These are phyloP conservation scores for Caenorhabditis sinica DNA, from an alignment of 2,888 invertebrate species.

Conservation along the genomic window DNA sequence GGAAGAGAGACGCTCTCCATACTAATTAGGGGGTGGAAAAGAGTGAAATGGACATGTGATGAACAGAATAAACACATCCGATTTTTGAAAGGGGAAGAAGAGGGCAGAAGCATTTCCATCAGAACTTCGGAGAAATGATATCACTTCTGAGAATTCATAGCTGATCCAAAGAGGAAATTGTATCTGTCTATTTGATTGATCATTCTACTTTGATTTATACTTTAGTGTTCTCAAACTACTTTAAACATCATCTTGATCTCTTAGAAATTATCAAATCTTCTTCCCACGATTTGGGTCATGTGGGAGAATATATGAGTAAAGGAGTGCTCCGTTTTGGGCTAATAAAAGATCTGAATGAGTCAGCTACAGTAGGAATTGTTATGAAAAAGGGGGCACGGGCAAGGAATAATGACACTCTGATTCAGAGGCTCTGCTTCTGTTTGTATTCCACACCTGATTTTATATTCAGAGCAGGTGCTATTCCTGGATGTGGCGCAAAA, in stretches of 20 bases:
- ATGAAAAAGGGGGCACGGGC: background rate
- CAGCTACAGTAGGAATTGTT: background rate
- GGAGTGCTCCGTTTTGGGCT: background rate
- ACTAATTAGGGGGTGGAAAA: constrained; percentile 26
- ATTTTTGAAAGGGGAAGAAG: background rate
- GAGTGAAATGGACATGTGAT: constrained; percentile 10
- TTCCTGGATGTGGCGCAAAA: background rate
- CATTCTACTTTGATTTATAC: too few relatives aligned
- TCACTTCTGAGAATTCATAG: background rate
- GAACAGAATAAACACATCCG: background rate
- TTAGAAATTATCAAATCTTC: too few relatives aligned
- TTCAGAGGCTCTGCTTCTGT: background rate
- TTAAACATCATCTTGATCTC: too few relatives aligned
- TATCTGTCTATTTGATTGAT: background rate
- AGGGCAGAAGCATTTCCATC: background rate
- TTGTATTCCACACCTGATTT: background rate
- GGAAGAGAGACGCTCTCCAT: constrained; percentile 22
- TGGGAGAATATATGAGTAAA: too few relatives aligned
- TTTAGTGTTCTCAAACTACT: too few relatives aligned
- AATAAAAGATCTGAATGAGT: background rate
- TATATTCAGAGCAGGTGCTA: constrained; percentile 20
- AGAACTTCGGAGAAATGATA: too few relatives aligned
- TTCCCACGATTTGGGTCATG: too few relatives aligned
- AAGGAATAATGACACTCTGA: background rate
- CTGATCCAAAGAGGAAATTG: background rate